phyloP scores from a whole-genome alignment of 2,888 invertebrate species.

The Rutpela maculata region DNA sequence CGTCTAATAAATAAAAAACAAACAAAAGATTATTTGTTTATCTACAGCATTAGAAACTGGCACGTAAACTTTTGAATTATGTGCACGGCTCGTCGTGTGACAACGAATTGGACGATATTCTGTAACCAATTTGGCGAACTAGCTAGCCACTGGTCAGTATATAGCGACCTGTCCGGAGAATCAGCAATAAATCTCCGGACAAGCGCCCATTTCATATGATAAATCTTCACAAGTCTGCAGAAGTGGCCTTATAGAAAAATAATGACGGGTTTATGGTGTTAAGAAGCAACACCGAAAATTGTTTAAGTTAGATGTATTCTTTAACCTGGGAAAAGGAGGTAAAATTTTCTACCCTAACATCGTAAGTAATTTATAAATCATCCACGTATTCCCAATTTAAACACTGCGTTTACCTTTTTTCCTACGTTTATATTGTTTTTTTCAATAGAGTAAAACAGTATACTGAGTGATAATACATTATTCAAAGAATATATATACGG shows the following conservation, averaged over 20 bases:
- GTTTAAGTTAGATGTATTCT: not conserved
- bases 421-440: no score
- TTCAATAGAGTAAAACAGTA: not conserved
- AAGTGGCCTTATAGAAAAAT: conserved; percentile 13
- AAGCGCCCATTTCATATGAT: conserved; percentile 7
- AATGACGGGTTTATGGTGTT: not conserved
- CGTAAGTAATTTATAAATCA: not conserved
- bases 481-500: not conserved
- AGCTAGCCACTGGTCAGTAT: not conserved
- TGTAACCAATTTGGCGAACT: conserved; percentile 22
- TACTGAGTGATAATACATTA: not conserved
- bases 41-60: not conserved
- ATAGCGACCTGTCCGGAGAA: conserved; percentile 1
- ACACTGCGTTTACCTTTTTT: not conserved
- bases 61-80: conserved; percentile 15
- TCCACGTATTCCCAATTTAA: not conserved
- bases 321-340: not conserved
- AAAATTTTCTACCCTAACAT: not conserved
- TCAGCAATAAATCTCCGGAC: conserved; percentile 25
- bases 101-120: conserved; percentile 27
- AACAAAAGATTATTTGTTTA: not conserved
- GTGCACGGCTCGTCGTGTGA: conserved; percentile 10
- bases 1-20: not conserved
- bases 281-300: not conserved
- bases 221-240: conserved; percentile 9